A percentile compares a stretch with the other conserved stretches of the same genome.
phyloP scores from a whole-genome alignment of 2,113 vertebrate genomes.

The Eublepharis macularius region DNA sequence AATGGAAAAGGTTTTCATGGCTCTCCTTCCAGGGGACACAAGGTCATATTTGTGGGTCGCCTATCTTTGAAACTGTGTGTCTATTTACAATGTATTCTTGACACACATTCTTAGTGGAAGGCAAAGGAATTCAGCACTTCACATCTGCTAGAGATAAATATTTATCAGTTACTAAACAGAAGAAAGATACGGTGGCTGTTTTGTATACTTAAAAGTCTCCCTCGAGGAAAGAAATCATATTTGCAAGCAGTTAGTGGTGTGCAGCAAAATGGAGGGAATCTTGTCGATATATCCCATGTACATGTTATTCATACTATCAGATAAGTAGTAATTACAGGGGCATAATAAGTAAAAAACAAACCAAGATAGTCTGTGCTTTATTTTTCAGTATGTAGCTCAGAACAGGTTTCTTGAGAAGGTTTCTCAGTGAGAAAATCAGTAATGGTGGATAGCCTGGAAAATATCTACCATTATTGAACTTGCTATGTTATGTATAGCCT shows the following conservation, averaged over 20 bases:
- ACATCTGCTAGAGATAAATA: background rate
- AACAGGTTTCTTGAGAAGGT: background rate
- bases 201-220: background rate
- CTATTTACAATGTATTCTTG: background rate
- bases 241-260: background rate
- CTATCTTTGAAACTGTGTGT: background rate
- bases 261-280: background rate
- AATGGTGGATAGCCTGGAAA: background rate
- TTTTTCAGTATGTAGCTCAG: background rate
- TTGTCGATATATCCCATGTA: background rate
- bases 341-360: background rate
- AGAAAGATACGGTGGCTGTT: background rate
- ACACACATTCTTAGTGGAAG: background rate
- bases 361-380: background rate
- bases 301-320: background rate
- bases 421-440: background rate
- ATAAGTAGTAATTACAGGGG: background rate
- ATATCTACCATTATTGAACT: background rate
- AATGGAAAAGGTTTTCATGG: background rate
- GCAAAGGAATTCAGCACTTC: conserved; percentile 1
- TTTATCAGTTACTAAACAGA: background rate
- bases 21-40: background rate
- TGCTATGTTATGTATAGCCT: background rate
- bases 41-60: background rate
- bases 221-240: background rate